Evolutionary conservation across 2,113 vertebrate genomes (phyloP), one percentile per base, ranked within the genome.

Genomic region (Phainopepla nitens): DNA sequence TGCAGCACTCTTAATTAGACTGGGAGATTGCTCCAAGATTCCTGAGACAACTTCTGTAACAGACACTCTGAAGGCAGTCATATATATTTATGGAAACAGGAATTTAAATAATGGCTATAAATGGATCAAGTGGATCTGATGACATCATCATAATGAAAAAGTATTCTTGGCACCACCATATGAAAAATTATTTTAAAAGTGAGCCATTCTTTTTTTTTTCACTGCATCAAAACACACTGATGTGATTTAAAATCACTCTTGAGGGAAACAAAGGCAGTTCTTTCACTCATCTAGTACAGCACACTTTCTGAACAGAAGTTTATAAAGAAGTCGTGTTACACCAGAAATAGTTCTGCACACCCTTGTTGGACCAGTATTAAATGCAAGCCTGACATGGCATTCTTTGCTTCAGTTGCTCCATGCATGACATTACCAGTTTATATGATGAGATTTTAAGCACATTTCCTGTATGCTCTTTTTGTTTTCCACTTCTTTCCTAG

Each of bases 1-100:
- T 96, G 83, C 66, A 92, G n/a, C 31, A 50, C 64, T 51, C 76
- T 88, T 95, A 95, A 94, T 96, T 97, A 95, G 41, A 78, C 24
- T 75, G 90, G 31, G 49, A 95, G 72, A 89, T 75, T 82, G 56
- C 80, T 90, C 79, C 90, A 92, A 90, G 76, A 92, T 93, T 96
- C 72, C 80, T 84, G 82, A 94, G 79, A 94, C 82, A 90, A 71
- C 17, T 75, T 82, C 28, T 76, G n/a, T 90, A 92, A 78, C 68
- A 93, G 92, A 57, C 51, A 95, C 85, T 60, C 82, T 93, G 51
- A 90, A 75, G 87, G 68, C 79, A 94, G 51, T 68, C 79, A 75
- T 92, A 93, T 45, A 87, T 68, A 78, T 92, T 94, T 93, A 94
- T 92, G 90, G 92, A 93, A 93, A 85, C 21, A 88, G 62, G 35